Base-by-base conservation (phyloP, 2,888 invertebrate species). In the Clusia tigrina region DNA sequence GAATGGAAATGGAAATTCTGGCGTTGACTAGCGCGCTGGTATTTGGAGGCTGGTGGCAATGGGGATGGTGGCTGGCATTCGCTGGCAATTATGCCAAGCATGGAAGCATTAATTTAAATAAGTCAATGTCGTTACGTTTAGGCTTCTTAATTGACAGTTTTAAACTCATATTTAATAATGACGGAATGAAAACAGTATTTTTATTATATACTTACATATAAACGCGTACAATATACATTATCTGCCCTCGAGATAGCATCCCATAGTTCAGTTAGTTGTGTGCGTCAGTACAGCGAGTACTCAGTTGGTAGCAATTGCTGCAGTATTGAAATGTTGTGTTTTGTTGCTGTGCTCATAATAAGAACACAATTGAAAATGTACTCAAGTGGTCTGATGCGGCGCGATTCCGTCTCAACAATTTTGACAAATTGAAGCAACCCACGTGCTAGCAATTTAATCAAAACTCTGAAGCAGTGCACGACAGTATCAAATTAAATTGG, bases 361-460 rank as follows among this genome's bases (percentile, higher is more conserved):
- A 48, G 48, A 18, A 18, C 2, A 3, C 48, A 48, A 48, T 48
- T 48, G 17, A 55, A 15, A 38, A 55, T 22, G 17, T 2, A 20
- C 22, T 55, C 55, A 55, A 55, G 55, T 55, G 55, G 55, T 55
- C 55, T 32, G 38, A 38, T 55, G 55, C 38, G 22, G 55, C 55
- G 38, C 55, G 12, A 24, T 53, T 53, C 24, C 9, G 38, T 55
- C 24, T 20, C 38, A n/a, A 55, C 55, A 15, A 12, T 38, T 55
- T 38, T 55, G 55, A 55, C 55, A 55, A 55, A 55, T 55, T 55
- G 55, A 55, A 55, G 37, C 55, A 55, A 48, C 55, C 55, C 55
- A 55, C 55, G 55, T 55, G 55, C 55, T 55, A 38, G 10, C 23
- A 32, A 32, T 54, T 54, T 26, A 54, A 54, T 54, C 37, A 17